Percentiles rank a stretch among this genome's conserved stretches.
Conservation (phyloP, 2,113 vertebrate species). For the Hucho hucho region DNA sequence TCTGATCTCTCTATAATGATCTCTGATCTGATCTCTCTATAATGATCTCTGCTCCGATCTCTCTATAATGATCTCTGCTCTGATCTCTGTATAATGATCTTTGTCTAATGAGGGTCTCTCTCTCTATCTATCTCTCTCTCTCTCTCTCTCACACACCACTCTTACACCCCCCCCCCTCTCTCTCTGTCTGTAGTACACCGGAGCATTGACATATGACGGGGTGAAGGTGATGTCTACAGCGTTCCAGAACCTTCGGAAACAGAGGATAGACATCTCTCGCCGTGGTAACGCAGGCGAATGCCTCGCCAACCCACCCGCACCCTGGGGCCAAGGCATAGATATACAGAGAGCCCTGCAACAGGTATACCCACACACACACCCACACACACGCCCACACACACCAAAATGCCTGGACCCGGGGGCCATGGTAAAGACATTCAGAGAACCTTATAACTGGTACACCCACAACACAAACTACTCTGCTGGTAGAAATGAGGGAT, state of each 20-base stretch:
- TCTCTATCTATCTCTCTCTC: not conserved
- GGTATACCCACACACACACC: conserved; percentile 68
- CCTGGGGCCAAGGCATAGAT: conserved; percentile 98
- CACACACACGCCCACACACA: conserved; percentile 1
- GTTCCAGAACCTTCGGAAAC: conserved; percentile 92
- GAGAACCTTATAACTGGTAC: not conserved
- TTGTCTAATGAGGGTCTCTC: not conserved
- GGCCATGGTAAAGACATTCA: not conserved
- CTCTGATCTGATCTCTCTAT: too few species aligned
- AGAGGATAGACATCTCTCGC: conserved; percentile 96
- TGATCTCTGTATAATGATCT: too few species aligned
- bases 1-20: too few species aligned
- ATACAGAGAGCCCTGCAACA: conserved; percentile 98
- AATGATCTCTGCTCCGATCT: too few species aligned
- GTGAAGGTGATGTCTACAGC: conserved; percentile 97
- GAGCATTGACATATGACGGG: conserved; percentile 93
- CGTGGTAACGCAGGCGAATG: conserved; percentile 96
- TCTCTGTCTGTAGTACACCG: conserved; percentile 83
- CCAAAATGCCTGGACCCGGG: not conserved
- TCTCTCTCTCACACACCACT: not conserved
- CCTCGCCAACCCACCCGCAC: conserved; percentile 94
- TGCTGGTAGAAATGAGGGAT: not conserved
- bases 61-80: too few species aligned
- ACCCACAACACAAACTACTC: not conserved
- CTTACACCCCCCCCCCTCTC: too few species aligned